A percentile compares a stretch with the other conserved stretches of the same genome.
Conservation (phyloP, 2,888 invertebrate genomes). For the Amblyjoppa proteus region DNA sequence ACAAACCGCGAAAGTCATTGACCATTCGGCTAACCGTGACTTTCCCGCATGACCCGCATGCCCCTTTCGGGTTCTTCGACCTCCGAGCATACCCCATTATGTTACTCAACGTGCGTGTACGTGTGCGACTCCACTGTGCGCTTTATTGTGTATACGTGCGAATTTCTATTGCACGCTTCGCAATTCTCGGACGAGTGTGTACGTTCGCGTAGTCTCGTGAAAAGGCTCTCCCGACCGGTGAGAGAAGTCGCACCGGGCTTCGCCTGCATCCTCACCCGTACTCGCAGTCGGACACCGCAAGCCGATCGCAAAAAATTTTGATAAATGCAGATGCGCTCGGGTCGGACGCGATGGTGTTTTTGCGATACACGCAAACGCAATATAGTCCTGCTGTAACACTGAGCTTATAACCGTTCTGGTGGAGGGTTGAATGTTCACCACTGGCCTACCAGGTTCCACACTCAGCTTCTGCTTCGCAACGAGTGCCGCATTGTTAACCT, state of each 20-base stretch:
- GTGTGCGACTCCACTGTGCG: not conserved
- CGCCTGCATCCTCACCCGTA: not conserved
- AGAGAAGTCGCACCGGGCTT: not conserved
- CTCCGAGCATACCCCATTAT: conserved; percentile 27
- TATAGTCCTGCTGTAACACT: conserved; percentile 64
- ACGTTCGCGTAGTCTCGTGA: conserved; percentile 6
- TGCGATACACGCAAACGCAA: conserved; percentile 76
- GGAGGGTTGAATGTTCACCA: conserved; percentile 20
- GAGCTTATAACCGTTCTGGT: conserved; percentile 1
- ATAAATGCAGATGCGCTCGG: conserved; percentile 76
- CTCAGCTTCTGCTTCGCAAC: conserved; percentile 11
- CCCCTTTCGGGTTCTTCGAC: conserved; percentile 38
- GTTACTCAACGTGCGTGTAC: conserved; percentile 26
- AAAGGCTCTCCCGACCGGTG: not conserved
- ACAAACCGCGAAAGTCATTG: not conserved
- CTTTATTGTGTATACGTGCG: not conserved
- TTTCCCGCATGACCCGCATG: conserved; percentile 51
- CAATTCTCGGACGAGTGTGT: conserved; percentile 4
- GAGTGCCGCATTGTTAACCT: not conserved
- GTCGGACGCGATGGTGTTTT: conserved; percentile 37
- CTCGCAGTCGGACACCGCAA: conserved; percentile 7
- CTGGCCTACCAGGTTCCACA: conserved; percentile 54
- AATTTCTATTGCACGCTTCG: not conserved
- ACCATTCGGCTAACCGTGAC: conserved; percentile 26
- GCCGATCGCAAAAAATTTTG: conserved; percentile 69